Base-by-base conservation (phyloP, 2,113 vertebrate species). In the Myiopsitta monachus region DNA sequence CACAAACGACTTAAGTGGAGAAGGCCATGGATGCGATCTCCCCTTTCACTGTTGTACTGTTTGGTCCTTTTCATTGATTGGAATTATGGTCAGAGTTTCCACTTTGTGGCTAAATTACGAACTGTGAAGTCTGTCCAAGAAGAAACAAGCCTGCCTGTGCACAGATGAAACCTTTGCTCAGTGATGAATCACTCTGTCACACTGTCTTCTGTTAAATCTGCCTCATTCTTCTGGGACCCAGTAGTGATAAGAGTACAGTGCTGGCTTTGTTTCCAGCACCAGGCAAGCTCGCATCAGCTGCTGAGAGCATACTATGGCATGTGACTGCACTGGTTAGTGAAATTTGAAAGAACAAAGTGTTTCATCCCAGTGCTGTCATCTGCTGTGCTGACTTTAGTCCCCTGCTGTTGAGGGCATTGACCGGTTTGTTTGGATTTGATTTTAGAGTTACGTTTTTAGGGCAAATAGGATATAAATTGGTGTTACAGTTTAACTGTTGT, bases 201-300 rank as follows among this genome's bases (percentile, higher is more conserved):
- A 81, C 27, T 78, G 27, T 27, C 52, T 6, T 85, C 28, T 46
- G 18, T 2, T 38, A 66, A 85, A 49, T 44, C 19, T n/a, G 28
- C 23, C 78, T 73, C 4, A 1, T 85, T 92, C 47, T 75, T 93
- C 62, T 64, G 52, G 76, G 46, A 55, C 38, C 36, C 9, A 18
- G 59, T 77, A 83, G 26, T 51, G 76, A 33, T 62, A 66, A 73
- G 47, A 86, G 21, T 33, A 88, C 75, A 95, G 51, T 14, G 54
- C 73, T 72, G 68, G n/a, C 81, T 94, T 95, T 95, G 87, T 91
- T 91, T 64, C 72, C 43, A 87, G 39, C 39, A 52, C 31, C 10
- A 49, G 33, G 39, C 54, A 57, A 88, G 19, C 52, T 92, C n/a
- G 16, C 57, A 43, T 66, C 31, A 91, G 67, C 84, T 91, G 73